Conservation (phyloP, 2,113 vertebrate species). For the Panurus biarmicus region DNA sequence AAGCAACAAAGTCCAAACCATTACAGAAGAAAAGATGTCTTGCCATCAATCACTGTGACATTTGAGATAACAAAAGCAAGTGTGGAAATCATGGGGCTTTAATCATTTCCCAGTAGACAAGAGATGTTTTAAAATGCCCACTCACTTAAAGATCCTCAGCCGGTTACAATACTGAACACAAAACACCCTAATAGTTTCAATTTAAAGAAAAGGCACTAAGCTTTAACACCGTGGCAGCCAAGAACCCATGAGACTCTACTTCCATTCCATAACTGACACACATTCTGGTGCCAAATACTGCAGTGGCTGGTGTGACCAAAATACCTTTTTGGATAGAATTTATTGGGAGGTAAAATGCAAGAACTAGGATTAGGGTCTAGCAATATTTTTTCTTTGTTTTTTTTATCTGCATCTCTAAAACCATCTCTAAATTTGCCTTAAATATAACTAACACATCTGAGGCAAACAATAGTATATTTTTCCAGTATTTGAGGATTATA, state of each 20-base stretch:
- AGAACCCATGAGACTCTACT: neutral
- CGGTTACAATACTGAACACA: neutral
- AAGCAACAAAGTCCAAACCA: neutral
- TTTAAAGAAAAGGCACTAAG: neutral
- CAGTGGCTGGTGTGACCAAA: neutral
- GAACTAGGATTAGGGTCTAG: neutral
- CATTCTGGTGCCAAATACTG: neutral
- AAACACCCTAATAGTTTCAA: neutral
- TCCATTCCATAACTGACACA: neutral
- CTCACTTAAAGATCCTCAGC: neutral
- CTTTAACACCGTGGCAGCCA: neutral
- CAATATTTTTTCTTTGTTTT: neutral
- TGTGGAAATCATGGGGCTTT: constrained; percentile 18
- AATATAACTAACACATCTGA: neutral
- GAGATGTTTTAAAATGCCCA: neutral
- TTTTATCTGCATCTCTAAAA: neutral
- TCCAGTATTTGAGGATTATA: neutral
- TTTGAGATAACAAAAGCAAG: constrained; percentile 41
- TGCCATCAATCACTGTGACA: constrained; percentile 43
- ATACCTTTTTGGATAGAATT: neutral
- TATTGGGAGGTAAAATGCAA: neutral
- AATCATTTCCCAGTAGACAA: constrained; percentile 13
- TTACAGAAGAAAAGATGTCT: constrained; percentile 23
- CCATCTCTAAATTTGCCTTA: too few relatives aligned
- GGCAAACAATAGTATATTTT: neutral